Conservation (phyloP, 2,113 vertebrate species). For the Rhea pennata region DNA sequence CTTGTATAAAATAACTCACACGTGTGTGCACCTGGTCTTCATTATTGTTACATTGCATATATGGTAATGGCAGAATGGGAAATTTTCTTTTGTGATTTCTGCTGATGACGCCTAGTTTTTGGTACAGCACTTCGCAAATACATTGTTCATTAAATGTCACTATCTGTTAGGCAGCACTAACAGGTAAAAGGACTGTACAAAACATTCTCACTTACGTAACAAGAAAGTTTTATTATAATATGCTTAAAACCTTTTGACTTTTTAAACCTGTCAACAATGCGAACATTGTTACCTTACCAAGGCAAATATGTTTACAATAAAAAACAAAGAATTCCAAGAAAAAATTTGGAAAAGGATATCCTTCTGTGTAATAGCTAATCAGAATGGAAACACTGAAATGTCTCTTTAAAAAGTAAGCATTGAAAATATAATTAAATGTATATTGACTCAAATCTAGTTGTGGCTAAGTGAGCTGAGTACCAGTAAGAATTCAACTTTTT, state of each 20-base stretch:
- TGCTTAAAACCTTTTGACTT: background rate
- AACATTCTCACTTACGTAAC: background rate
- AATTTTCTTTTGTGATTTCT: slow-evolving; percentile 25
- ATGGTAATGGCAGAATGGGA: slow-evolving; percentile 41
- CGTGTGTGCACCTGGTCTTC: slow-evolving; percentile 58
- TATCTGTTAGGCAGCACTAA: slow-evolving; percentile 21
- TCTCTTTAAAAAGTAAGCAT: background rate
- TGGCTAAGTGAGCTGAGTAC: background rate
- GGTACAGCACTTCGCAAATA: background rate
- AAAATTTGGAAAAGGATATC: background rate
- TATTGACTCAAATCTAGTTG: background rate
- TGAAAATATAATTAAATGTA: background rate
- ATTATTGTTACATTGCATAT: slow-evolving; percentile 62
- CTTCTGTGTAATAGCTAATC: background rate
- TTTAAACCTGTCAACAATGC: background rate
- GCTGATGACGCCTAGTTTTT: slow-evolving; percentile 45
- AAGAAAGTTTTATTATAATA: background rate
- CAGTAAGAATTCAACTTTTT: background rate
- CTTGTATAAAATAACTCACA: slow-evolving; percentile 69
- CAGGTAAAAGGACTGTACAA: background rate
- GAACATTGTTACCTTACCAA: background rate
- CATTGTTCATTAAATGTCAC: background rate
- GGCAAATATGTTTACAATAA: background rate
- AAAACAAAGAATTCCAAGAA: background rate
- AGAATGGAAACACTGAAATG: background rate